These are phyloP conservation scores for Urocolius indicus DNA, from an alignment of 2,113 vertebrate species.

Conservation along the genomic window DNA sequence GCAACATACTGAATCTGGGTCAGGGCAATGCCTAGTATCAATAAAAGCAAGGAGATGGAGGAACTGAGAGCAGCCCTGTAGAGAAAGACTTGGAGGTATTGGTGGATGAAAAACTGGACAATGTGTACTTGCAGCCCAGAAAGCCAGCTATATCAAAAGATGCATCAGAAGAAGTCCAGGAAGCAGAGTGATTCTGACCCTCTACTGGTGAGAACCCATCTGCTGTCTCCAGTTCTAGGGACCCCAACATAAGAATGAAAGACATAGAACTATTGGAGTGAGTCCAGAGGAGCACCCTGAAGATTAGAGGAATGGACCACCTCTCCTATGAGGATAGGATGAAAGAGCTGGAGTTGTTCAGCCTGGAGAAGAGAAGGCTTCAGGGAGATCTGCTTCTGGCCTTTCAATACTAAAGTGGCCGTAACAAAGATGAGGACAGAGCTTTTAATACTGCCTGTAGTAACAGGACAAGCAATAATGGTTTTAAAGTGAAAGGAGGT, in stretches of 20 bases:
- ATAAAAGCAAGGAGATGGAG: no score
- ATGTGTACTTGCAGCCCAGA: neutral
- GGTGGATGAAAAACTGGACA: no score
- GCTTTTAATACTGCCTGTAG: neutral
- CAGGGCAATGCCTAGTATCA: accelerated
- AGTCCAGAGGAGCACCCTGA: neutral
- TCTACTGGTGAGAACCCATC: accelerated
- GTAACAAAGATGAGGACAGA: neutral
- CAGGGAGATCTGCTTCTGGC: accelerated
- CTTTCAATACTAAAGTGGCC: neutral
- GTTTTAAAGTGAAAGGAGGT: neutral
- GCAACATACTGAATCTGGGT: neutral
- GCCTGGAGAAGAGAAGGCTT: neutral
- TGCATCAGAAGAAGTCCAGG: neutral
- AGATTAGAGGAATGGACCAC: accelerated
- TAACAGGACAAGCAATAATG: accelerated
- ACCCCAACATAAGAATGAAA: neutral
- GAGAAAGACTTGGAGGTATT: no score
- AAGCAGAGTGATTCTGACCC: neutral
- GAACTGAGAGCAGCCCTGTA: no score
- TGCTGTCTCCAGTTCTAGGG: neutral
- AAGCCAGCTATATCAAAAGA: accelerated
- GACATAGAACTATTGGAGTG: accelerated
- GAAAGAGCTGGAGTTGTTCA: neutral
- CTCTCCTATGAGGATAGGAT: neutral